Base-by-base conservation (phyloP, 2,888 invertebrate genomes). In the Cactoblastis cactorum region DNA sequence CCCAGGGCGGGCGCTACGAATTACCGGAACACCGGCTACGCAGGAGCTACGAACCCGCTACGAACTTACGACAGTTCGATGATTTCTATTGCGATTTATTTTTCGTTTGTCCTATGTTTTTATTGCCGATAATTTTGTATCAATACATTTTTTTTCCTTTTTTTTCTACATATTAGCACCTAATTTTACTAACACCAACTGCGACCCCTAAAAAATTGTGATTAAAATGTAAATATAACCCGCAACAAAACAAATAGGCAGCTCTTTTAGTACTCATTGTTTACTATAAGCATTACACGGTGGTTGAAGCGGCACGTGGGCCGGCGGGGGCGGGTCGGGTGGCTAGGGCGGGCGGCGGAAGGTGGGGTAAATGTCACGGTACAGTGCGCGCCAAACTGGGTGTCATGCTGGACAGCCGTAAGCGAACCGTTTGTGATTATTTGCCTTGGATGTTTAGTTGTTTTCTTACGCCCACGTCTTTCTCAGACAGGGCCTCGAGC, bases 311-410 rank as follows among this genome's bases (percentile, higher is more conserved):
- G 61, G 68, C 70, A 71, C 71, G 70, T 69, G 69, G 72, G 65
- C 51, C 45, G 58, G 52, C 57, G 58, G 59, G 56, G 46, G 49
- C 41, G 50, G 49, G 17, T 15, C 14, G 37, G 37, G 37, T 48
- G 48, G 54, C 14, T 51, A 56, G 54, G 57, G 56, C 57, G 53
- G 53, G 57, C 56, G 49, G 56, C 65, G 39, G 50, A 63, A 63
- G 28, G 28, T 28, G 28, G 28, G 62, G 66, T 63, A 78, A 78
- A 80, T 77, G 79, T 79, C 79, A 78, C 69, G 67, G 65, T 73
- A 62, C 28, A 43, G 43, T 43, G 43, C 43, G 28, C 43, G 43
- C 28, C 43, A 15, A 28, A 43, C 43, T 32, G 17, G 28, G 15
- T 43, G 43, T 43, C 43, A n/a, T n/a, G n/a, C n/a, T 43, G 32